Evolutionary conservation across 1,140 invertebrate genomes (phyloP), one percentile per base, ranked within the genome.

Genomic region (Trichonephila inaurata): DNA sequence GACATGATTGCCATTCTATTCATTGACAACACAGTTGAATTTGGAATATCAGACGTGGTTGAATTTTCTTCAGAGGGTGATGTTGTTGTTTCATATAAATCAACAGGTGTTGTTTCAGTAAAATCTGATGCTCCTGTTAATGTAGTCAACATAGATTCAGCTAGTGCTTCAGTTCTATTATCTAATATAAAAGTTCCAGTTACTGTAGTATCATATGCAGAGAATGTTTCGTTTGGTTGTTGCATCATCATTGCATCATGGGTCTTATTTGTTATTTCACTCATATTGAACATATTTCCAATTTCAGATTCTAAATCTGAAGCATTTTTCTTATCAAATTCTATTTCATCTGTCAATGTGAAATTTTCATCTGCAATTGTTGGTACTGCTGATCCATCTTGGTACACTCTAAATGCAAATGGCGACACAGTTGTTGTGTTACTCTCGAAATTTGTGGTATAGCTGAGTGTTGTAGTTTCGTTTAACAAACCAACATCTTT

Each of bases 211-310:
- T 19, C 40, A 28, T 85, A 58, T 16, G 14, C 44, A 1, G 58
- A 16, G 60, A 61, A 77, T 40, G 72, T 77, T 77, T 40, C 72
- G 33, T 77, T 85, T 85, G 83, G 21, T 60, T 28, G 83, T 1
- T 14, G 10, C 14, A 58, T 28, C 21, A 85, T 61, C 51, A 85
- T 61, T 2, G 83, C 44, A 28, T 60, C 83, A 85, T 85, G 83
- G 16, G 83, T 85, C 58, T 85, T 85, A 61, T 85, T 85, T 24
- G 12, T 16, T 60, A 61, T 28, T 33, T 85, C 83, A 85, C 83
- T 85, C 51, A 28, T 14, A 61, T 85, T 85, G 24, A 60, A 85
- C 5, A 60, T 10, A n/a, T 61, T 58, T 16, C 24, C 83, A 85
- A 60, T 24, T 61, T 60, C 21, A 40, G 66, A 58, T 69, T 72